These are phyloP conservation scores for Drymonia ruficornis DNA, from an alignment of 2,888 invertebrate species.

Conservation along the genomic window DNA sequence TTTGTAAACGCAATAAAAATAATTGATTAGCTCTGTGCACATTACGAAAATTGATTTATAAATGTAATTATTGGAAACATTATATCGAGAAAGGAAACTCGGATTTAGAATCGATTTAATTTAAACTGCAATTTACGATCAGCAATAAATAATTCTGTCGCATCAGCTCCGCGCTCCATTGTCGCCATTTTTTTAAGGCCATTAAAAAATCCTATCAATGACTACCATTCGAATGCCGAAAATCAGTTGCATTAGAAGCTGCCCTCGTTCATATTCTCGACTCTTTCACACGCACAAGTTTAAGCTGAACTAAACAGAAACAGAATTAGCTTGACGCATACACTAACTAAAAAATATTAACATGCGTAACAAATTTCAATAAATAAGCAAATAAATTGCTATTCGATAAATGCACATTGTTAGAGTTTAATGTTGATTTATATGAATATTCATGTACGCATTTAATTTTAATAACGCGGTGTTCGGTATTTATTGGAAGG, in stretches of 20 bases:
- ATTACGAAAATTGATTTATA: conserved; percentile 68
- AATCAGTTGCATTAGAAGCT: conserved; percentile 66
- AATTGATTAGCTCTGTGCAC: conserved; percentile 31
- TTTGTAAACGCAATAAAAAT: conserved; percentile 32
- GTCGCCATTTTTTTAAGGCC: conserved; percentile 79
- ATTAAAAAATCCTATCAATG: conserved; percentile 81
- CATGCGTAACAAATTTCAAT: conserved; percentile 81
- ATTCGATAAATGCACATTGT: conserved; percentile 78
- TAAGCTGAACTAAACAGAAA: conserved; percentile 49
- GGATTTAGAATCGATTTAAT: conserved; percentile 77
- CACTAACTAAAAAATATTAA: conserved; percentile 63
- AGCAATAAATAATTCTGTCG: conserved; percentile 76
- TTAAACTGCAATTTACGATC: conserved; percentile 78
- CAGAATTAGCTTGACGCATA: conserved; percentile 51
- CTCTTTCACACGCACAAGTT: conserved; percentile 56
- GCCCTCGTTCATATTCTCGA: conserved; percentile 45
- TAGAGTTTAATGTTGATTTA: conserved; percentile 78
- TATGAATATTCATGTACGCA: conserved; percentile 81
- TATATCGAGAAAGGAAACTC: conserved; percentile 61
- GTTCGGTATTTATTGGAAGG: conserved; percentile 56
- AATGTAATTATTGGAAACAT: conserved; percentile 70
- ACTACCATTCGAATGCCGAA: conserved; percentile 67
- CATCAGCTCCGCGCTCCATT: conserved; percentile 71
- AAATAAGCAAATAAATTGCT: conserved; percentile 82
- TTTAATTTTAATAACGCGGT: conserved; percentile 60